Evolutionary conservation across 2,113 vertebrate genomes (phyloP), one percentile per base, ranked within the genome.

Genomic region (Chloebia gouldiae): DNA sequence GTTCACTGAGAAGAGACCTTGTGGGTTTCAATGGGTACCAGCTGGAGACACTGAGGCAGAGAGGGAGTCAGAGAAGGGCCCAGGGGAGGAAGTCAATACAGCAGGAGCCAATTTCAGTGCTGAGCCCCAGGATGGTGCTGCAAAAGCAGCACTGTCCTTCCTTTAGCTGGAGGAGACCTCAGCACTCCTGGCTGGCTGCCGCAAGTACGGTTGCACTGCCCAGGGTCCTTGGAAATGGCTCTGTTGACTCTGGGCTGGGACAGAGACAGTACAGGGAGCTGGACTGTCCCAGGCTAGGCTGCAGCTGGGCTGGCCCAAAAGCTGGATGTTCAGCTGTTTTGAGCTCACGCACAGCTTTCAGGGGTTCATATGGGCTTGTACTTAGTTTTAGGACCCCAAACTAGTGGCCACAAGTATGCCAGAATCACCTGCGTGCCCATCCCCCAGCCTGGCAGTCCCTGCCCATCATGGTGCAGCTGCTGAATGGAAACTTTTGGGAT

Each of bases 101-200:
- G 47, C 30, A 54, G 33, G n/a, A 2, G 2, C 16, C 0, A 0
- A 7, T 37, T 78, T 61, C 39, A 61, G 51, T 3, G 30, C 31
- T 0, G 1, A 75, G n/a, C 31, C n/a, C 71, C 35, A 42, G 61
- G 20, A n/a, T 0, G 2, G 13, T 24, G 40, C 24, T 0, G 0
- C 33, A 66, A 31, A 24, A 7, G 4, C 35, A 59, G 63, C 1
- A 0, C 27, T 33, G 14, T 47, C 35, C 50, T 86, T 87, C 37
- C 78, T 79, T 31, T 0, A 0, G 5, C 39, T 53, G 65, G 54
- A 49, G 4, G 33, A 42, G 65, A 51, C 30, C 30, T 47, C 45
- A 54, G 59, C 44, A 31, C 3, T 33, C 25, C 57, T 24, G 33
- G 47, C 28, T 50, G 75, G 9, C 70, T 79, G 39, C 12, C 27